These are phyloP conservation scores for Thunnus maccoyii DNA, from an alignment of 2,113 vertebrate species.

Conservation along the genomic window DNA sequence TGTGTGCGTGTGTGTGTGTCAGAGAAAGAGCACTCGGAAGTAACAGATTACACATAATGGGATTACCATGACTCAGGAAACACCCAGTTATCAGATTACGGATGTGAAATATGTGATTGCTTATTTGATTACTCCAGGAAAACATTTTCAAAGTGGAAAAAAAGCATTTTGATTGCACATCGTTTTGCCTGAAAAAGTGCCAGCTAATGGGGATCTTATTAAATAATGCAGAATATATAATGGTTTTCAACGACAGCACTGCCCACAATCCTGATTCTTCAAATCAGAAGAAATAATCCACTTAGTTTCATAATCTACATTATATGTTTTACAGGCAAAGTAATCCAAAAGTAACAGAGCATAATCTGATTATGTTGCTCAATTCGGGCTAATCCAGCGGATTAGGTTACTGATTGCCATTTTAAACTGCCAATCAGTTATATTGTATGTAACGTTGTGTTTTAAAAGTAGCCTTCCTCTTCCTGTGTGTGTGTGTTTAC, in stretches of 20 bases:
- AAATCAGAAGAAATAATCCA: conserved; percentile 70
- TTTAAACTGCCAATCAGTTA: conserved; percentile 51
- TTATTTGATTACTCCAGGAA: conserved; percentile 56
- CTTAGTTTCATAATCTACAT: conserved; percentile 66
- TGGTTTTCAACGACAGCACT: background rate
- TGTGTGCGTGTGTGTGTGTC: background rate
- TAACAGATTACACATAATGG: conserved; percentile 78
- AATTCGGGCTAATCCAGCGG: conserved; percentile 60
- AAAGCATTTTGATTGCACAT: conserved; percentile 3
- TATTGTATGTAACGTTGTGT: background rate
- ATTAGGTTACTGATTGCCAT: conserved; percentile 63
- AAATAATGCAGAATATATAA: conserved; percentile 12
- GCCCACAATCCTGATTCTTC: conserved; percentile 36
- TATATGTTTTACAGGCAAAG: conserved; percentile 54
- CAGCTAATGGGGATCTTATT: conserved; percentile 18
- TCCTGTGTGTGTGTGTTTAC: conserved; percentile 1
- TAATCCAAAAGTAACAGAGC: conserved; percentile 71
- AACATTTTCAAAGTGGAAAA: background rate
- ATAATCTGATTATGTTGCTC: conserved; percentile 76
- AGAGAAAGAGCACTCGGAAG: conserved; percentile 64
- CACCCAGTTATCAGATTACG: conserved; percentile 74
- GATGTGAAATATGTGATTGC: conserved; percentile 51
- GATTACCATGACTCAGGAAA: conserved; percentile 78
- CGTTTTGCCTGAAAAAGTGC: conserved; percentile 12
- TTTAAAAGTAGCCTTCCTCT: conserved; percentile 34